Evolutionary conservation across 2,113 vertebrate species (phyloP).

Genomic region (Muntiacus muntjak): DNA sequence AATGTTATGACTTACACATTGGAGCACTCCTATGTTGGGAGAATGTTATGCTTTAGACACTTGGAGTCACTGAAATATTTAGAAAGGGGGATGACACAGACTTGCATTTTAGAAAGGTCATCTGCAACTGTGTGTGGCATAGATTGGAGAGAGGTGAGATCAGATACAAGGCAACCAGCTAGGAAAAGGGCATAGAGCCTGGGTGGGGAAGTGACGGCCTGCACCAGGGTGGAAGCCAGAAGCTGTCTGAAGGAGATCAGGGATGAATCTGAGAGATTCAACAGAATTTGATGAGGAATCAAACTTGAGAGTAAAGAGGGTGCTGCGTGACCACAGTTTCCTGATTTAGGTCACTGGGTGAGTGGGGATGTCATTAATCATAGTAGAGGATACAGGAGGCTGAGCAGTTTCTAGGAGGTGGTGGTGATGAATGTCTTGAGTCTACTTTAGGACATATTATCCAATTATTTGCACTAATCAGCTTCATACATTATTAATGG

Average conservation of each 20-base stretch:
- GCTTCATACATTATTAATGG: neutral
- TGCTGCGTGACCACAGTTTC: neutral
- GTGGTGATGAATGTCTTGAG: neutral
- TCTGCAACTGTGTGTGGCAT: neutral
- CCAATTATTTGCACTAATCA: neutral
- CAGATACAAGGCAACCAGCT: neutral
- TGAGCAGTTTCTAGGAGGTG: neutral
- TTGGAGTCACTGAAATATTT: neutral
- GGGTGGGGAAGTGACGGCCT: neutral
- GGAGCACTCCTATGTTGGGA: neutral
- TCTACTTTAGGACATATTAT: neutral
- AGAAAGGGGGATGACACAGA: neutral
- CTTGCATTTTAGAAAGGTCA: neutral
- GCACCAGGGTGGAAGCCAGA: neutral
- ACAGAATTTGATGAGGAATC: neutral
- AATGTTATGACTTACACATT: neutral
- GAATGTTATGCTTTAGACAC: neutral
- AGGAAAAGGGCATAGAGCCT: neutral
- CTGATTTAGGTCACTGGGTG: neutral
- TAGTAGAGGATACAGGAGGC: neutral
- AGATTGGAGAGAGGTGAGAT: neutral
- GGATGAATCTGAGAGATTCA: neutral
- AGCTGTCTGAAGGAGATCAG: neutral
- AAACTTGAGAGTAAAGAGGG: neutral
- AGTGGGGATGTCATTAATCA: neutral